These are phyloP conservation scores for Trilocha varians DNA, from an alignment of 2,888 invertebrate species.

Conservation along the genomic window DNA sequence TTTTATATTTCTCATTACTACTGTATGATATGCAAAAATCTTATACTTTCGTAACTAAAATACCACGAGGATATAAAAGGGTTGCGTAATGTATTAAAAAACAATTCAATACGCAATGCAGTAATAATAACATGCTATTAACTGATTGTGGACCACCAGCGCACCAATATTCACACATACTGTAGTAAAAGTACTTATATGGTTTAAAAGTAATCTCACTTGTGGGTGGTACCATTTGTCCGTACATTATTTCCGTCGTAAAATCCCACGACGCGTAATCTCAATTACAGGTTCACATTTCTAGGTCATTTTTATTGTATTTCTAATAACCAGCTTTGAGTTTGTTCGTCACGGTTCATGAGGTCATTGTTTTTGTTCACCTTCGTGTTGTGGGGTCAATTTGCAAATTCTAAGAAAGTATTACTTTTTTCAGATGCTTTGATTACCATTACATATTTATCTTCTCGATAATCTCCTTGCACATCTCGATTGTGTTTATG, in stretches of 20 bases:
- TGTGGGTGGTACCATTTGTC: conserved; percentile 1
- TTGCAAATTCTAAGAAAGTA: not conserved
- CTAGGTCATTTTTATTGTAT: conserved; percentile 38
- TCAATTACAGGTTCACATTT: conserved; percentile 16
- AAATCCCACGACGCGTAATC: conserved; percentile 21
- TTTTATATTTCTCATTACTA: too few relatives aligned
- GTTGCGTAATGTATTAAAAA: too few relatives aligned
- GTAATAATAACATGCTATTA: not conserved
- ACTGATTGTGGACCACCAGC: not conserved
- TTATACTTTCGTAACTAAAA: too few relatives aligned
- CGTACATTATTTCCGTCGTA: conserved; percentile 3
- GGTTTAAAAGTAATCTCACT: not conserved
- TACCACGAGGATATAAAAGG: too few relatives aligned
- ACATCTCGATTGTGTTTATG: too few relatives aligned
- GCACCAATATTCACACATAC: not conserved
- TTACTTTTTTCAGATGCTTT: too few relatives aligned
- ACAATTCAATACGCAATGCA: not conserved
- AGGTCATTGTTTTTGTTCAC: conserved; percentile 24
- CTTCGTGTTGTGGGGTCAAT: conserved; percentile 2
- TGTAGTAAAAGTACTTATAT: not conserved
- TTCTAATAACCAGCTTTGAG: conserved; percentile 30
- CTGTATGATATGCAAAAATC: too few relatives aligned
- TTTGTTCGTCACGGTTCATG: conserved; percentile 28
- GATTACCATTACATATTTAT: not conserved
- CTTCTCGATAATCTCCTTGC: too few relatives aligned